Base-by-base conservation (phyloP, 2,797 vertebrate genomes). In the Enteromius paludinosus region DNA sequence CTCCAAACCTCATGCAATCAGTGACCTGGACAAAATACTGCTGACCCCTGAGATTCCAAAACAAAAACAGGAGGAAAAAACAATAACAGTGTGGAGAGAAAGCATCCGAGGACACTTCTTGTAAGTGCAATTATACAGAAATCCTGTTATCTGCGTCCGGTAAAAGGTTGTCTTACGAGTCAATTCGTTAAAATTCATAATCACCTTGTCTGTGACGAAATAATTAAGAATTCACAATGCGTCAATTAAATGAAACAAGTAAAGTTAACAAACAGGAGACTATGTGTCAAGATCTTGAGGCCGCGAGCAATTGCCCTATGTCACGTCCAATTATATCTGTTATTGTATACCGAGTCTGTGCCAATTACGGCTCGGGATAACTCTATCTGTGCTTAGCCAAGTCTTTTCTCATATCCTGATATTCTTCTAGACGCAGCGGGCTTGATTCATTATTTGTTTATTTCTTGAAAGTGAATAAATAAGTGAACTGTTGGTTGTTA, bases 221-320 rank as follows among this genome's bases (percentile, higher is more conserved):
- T 35, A 33, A 80, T 80, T 80, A 62, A 25, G 49, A 80, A 47
- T 23, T 30, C 25, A 62, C 78, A 18, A 23, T 62, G 54, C 14
- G 4, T 62, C 41, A 62, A 62, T 62, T 71, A 47, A 72, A 49
- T 5, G 1, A 43, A 72, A 71, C 78, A 71, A 80, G 38, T 71
- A 80, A 33, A 47, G 68, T 80, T 35, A 38, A 80, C 78, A 62
- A 61, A 80, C 65, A 20, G 83, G 87, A 85, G 87, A 87, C 87
- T 89, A 59, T 85, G 87, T 89, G 90, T 91, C 59, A 65, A 78
- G 75, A 76, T 64, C 30, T 23, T 35, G 12, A 23, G 30, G 43
- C 59, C 4, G 9, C 28, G 56, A 33, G 70, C 79, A 47, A 74
- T 65, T 65, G 79, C n/a, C 59, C 69, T 30, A 47, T 64, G 79